Conservation (phyloP, 2,797 vertebrate species). For the Alcedo quadribrachys region DNA sequence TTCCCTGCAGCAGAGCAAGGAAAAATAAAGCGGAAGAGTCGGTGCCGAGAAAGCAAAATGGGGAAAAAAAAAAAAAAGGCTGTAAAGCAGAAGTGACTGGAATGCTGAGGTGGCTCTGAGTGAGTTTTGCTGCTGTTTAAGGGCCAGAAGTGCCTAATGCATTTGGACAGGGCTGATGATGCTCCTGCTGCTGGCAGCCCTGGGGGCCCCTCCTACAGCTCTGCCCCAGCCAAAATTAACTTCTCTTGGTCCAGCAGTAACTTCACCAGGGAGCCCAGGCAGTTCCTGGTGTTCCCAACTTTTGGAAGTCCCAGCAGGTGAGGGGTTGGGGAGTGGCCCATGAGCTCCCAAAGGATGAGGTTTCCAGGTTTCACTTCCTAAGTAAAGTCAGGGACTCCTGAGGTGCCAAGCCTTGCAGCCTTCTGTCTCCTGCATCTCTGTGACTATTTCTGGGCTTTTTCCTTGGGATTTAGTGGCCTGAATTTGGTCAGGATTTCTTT, state of each 20-base stretch:
- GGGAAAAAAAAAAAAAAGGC: neutral
- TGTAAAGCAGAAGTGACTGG: neutral
- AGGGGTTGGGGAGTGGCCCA: neutral
- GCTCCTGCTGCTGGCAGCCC: neutral
- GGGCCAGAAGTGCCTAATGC: neutral
- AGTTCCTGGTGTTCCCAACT: neutral
- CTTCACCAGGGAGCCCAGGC: rapidly evolving
- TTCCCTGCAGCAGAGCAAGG: neutral
- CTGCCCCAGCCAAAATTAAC: neutral
- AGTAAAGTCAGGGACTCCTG: rapidly evolving
- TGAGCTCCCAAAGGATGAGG: neutral
- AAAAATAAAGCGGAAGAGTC: neutral
- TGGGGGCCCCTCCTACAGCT: neutral
- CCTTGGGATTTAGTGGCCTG: neutral
- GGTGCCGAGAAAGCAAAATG: neutral
- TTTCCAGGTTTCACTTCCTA: neutral
- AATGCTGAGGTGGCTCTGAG: conserved; percentile 31
- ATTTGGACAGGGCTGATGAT: neutral
- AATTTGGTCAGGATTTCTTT: neutral
- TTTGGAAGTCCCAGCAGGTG: neutral
- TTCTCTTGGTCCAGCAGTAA: neutral
- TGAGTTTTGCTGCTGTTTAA: neutral
- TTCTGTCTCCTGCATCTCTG: rapidly evolving
- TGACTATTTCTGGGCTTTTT: neutral
- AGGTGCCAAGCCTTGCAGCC: neutral